Evolutionary conservation across 1,140 invertebrate species (phyloP).

Genomic region (Scylla paramamosain): DNA sequence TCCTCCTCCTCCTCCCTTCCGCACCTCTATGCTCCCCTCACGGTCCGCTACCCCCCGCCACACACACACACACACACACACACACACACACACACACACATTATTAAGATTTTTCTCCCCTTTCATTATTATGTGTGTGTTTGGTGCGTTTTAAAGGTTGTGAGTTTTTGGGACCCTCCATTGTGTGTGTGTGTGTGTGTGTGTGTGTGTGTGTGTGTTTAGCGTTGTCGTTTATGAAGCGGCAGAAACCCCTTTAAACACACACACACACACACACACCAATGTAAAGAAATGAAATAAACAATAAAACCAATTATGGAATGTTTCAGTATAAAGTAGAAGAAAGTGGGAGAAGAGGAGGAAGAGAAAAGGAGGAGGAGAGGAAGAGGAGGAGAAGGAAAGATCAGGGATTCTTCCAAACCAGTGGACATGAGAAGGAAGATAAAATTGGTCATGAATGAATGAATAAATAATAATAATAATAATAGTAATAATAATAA

Average conservation of each 20-base stretch:
- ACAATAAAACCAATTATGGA: neutral
- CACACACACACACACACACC: neutral
- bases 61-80: constrained; percentile 20
- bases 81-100: constrained; percentile 20
- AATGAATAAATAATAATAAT: no score
- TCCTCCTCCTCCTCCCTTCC: neutral
- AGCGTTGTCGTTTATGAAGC: no score
- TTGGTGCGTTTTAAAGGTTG: neutral
- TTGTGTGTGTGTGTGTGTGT: constrained; percentile 13
- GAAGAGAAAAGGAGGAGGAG: neutral
- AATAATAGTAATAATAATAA: no score
- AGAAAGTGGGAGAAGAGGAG: neutral
- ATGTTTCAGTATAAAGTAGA: neutral
- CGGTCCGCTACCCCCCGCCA: neutral
- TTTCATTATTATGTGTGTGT: neutral
- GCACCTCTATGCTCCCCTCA: neutral
- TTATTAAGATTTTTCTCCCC: constrained; percentile 6
- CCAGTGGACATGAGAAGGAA: no score
- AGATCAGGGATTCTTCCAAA: no score
- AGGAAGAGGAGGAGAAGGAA: no score
- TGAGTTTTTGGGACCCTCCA: neutral
- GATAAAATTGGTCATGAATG: no score
- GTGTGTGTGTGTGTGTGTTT: neutral
- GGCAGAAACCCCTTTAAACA: neutral
- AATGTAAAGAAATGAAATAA: neutral